Evolutionary conservation across 2,888 invertebrate genomes (phyloP).

Genomic region (Xestia sexstrigata): DNA sequence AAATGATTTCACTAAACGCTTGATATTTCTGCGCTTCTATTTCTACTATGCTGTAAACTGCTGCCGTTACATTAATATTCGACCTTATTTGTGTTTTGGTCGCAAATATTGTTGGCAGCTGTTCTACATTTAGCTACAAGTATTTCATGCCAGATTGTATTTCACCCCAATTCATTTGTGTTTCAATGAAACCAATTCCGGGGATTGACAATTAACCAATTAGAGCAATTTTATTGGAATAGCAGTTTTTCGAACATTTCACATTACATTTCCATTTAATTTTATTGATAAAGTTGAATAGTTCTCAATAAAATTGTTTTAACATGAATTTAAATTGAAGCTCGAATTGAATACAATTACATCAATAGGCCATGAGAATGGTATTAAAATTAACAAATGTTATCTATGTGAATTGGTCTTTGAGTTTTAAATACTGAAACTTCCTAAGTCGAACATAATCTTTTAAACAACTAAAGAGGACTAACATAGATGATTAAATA

Average conservation of each 20-base stretch:
- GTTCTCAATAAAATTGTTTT: constrained; percentile 22
- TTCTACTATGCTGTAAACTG: not conserved
- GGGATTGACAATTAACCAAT: constrained; percentile 6
- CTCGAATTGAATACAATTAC: constrained; percentile 21
- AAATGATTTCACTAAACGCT: not conserved
- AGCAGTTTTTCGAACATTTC: constrained; percentile 4
- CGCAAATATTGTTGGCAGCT: constrained; percentile 3
- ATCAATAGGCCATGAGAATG: constrained; percentile 9
- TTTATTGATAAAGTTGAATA: constrained; percentile 10
- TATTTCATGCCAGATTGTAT: not conserved
- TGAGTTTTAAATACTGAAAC: not conserved
- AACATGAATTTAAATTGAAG: constrained; percentile 22
- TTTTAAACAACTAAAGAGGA: not conserved
- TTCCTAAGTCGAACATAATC: not conserved
- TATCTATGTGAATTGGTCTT: not conserved
- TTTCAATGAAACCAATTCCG: not conserved
- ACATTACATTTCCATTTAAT: constrained; percentile 18
- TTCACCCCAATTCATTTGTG: not conserved
- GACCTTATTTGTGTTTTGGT: constrained; percentile 3
- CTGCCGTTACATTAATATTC: constrained; percentile 4
- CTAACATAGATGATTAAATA: not conserved
- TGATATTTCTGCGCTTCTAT: not conserved
- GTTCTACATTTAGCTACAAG: constrained; percentile 6
- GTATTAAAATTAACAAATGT: not conserved
- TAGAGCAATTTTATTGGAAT: constrained; percentile 10